phyloP scores from a whole-genome alignment of 1,140 invertebrate species.

The Antheraea pernyi region DNA sequence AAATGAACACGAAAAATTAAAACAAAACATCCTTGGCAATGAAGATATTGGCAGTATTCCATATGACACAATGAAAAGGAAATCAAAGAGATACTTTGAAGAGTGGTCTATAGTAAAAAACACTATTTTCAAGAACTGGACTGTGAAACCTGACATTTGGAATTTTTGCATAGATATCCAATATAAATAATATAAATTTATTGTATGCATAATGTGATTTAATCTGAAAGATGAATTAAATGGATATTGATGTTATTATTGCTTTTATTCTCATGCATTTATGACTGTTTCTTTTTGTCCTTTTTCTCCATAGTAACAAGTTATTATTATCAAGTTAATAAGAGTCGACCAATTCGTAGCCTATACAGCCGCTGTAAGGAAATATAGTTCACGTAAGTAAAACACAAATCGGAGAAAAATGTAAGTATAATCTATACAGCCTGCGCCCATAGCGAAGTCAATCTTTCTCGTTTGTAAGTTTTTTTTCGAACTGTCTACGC shows the following conservation, averaged over 20 bases:
- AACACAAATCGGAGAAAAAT: too few relatives aligned
- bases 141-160: slow-evolving; percentile 79
- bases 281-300: neutral
- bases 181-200: neutral
- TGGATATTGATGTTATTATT: neutral
- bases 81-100: slow-evolving; percentile 64
- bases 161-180: slow-evolving; percentile 47
- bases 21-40: slow-evolving; percentile 42
- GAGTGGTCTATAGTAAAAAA: slow-evolving; percentile 76
- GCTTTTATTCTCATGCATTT: too few relatives aligned
- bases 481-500: too few relatives aligned
- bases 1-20: slow-evolving; percentile 43
- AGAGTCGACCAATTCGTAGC: too few relatives aligned
- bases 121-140: slow-evolving; percentile 80
- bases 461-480: too few relatives aligned
- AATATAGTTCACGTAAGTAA: too few relatives aligned
- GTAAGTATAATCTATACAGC: too few relatives aligned
- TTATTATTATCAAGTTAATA: too few relatives aligned
- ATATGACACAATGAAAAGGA: slow-evolving; percentile 77
- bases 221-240: neutral
- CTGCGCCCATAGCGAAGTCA: too few relatives aligned
- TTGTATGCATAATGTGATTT: neutral
- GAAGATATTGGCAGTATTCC: slow-evolving; percentile 43
- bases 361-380: too few relatives aligned
- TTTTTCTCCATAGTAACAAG: neutral